Base-by-base conservation (phyloP, 1,140 invertebrate species). In the Babylonia areolata region DNA sequence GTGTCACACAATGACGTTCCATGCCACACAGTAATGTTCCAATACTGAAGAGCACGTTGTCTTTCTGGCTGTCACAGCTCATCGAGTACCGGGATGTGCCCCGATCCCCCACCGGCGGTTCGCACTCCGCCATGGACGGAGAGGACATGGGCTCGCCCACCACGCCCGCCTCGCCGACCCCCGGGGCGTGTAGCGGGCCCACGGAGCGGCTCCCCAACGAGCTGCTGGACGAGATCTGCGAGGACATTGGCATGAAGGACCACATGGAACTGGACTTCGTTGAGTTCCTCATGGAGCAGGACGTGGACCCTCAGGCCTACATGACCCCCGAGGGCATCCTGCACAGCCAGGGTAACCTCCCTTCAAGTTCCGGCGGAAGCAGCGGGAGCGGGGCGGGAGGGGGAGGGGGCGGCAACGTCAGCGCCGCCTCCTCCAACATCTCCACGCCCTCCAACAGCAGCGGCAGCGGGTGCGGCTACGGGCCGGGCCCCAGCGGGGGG, bases 141-240 rank as follows among this genome's bases (percentile, higher is more conserved):
- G 91, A 92, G 64, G 88, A 90, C 40, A 86, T 90, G 75, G 90
- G 90, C 39, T 92, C 91, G 15, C 91, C 92, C 33, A 87, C 86
- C 58, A 90, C 92, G 12, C 91, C 92, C 82, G 88, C 54, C 91
- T 86, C 89, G 5, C 85, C 88, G 17, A 54, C 75, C 42, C 85
- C 71, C 15, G 88, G 85, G 28, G 85, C 82, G 12, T 86, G 82
- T n/a, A 88, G 89, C 69, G 78, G 64, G 33, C 87, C 87, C 77
- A 92, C 91, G 86, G 91, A 93, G 81, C 46, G 93, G n/a, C 88
- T 94, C 15, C 93, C 92, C 28, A 94, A 94, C 81, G 93, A 94
- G 86, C 92, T 94, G 2, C 88, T 94, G 81, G 93, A 94, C 81
- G 93, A 94, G 88, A 93, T 94, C n/a, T 94, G 93, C 88, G 91